phyloP scores from a whole-genome alignment of 1,140 invertebrate species.

The Holotrichia oblita region DNA sequence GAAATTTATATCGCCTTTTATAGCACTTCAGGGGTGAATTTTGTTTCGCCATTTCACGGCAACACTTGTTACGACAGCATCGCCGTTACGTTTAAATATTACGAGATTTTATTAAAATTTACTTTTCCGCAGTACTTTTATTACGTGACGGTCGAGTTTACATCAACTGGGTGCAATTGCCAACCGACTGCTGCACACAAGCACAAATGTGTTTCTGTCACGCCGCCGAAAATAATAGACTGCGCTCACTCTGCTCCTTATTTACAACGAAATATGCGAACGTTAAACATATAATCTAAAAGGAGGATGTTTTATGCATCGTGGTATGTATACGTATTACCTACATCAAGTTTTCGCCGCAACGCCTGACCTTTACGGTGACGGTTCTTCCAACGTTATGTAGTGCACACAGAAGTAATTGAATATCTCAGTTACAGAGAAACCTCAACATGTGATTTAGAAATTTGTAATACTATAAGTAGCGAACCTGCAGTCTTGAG shows the following conservation, averaged over 20 bases:
- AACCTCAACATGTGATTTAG: no score
- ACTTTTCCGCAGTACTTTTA: conserved; percentile 33
- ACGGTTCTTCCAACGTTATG: no score
- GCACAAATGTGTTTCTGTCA: conserved; percentile 4
- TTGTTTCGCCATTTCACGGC: conserved; percentile 5
- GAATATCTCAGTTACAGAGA: no score
- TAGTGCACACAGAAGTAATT: no score
- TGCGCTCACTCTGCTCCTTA: not conserved
- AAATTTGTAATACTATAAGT: no score
- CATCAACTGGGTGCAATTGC: conserved; percentile 34
- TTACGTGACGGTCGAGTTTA: conserved; percentile 29
- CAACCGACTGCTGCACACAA: not conserved
- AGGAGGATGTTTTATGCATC: conserved; percentile 5
- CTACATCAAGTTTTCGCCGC: not conserved
- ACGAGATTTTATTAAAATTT: conserved; percentile 31
- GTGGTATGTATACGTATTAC: not conserved
- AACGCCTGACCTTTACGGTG: not conserved
- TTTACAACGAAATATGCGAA: not conserved
- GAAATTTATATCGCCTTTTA: conserved; percentile 18
- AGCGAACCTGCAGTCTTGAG: no score
- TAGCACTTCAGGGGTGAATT: conserved; percentile 13
- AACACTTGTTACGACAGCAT: not conserved
- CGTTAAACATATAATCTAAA: conserved; percentile 1
- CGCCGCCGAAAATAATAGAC: conserved; percentile 8
- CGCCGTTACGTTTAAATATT: not conserved